Evolutionary conservation across 2,113 vertebrate genomes (phyloP).

Genomic region (Carlito syrichta): DNA sequence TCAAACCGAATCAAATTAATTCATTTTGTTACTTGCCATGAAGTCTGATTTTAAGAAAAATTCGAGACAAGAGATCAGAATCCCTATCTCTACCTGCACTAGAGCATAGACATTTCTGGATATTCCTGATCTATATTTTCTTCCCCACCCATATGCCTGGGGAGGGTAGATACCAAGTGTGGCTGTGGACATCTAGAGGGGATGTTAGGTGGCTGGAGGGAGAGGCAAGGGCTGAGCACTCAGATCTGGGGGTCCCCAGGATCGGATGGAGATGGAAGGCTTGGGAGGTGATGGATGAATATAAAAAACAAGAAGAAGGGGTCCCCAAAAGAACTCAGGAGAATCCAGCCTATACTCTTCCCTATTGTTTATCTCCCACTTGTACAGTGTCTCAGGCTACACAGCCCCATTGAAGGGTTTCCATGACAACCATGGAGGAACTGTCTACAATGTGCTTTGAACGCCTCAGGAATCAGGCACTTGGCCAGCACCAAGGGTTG

Average conservation of each 20-base stretch:
- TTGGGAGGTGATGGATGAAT: not conserved
- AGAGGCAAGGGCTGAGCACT: not conserved
- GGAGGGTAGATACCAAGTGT: not conserved
- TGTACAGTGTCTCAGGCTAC: not conserved
- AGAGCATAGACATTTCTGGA: not conserved
- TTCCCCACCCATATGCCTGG: not conserved
- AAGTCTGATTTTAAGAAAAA: not conserved
- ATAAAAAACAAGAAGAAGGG: not conserved
- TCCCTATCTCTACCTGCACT: not conserved
- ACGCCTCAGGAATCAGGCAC: conserved; percentile 27
- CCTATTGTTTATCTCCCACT: not conserved
- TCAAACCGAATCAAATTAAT: not conserved
- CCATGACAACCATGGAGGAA: not conserved
- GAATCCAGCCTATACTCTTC: not conserved
- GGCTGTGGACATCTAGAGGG: not conserved
- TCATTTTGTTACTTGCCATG: not conserved
- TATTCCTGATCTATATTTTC: not conserved
- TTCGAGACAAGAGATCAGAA: not conserved
- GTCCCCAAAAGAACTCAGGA: not conserved
- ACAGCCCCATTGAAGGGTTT: not conserved
- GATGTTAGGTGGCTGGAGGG: not conserved
- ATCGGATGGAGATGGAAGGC: not conserved
- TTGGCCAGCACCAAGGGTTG: conserved; percentile 1
- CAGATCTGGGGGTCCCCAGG: not conserved
- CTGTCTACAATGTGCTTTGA: not conserved